phyloP scores from a whole-genome alignment of 2,888 invertebrate genomes.

The Eucera pruinosa region DNA sequence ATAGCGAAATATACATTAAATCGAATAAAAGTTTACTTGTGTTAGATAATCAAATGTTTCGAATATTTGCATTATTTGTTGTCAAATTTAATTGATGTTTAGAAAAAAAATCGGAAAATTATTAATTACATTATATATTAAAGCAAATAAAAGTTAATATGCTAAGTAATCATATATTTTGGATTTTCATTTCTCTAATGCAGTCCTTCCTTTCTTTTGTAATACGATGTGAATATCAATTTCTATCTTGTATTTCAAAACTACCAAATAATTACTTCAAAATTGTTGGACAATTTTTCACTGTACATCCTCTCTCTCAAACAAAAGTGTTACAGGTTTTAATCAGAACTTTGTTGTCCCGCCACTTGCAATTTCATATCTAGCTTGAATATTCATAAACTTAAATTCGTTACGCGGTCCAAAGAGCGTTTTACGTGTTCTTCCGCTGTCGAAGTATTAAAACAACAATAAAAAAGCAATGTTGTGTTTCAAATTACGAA shows the following conservation, averaged over 20 bases:
- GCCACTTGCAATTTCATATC: conserved; percentile 45
- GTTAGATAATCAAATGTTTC: too few species aligned
- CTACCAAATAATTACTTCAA: conserved; percentile 8
- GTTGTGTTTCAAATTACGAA: not conserved
- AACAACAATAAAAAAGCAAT: conserved; percentile 9
- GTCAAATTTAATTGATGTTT: too few species aligned
- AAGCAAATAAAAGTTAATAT: not conserved
- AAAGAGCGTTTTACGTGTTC: conserved; percentile 34
- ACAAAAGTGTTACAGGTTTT: conserved; percentile 31
- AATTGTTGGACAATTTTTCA: conserved; percentile 26
- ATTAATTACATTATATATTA: not conserved
- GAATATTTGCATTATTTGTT: too few species aligned
- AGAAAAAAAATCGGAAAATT: too few species aligned
- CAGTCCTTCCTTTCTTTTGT: too few species aligned
- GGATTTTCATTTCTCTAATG: too few species aligned
- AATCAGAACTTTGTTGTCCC: conserved; percentile 50
- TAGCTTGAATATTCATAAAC: conserved; percentile 52
- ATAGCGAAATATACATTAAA: too few species aligned
- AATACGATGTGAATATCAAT: not conserved
- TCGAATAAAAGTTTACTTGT: too few species aligned
- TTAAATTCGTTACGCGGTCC: conserved; percentile 43
- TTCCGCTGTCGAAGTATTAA: not conserved
- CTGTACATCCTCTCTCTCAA: conserved; percentile 4
- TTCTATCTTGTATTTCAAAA: not conserved
- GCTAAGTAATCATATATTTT: not conserved